Evolutionary conservation across 2,113 vertebrate genomes (phyloP), one percentile per base, ranked within the genome.

Genomic region (Pituophis catenifer): DNA sequence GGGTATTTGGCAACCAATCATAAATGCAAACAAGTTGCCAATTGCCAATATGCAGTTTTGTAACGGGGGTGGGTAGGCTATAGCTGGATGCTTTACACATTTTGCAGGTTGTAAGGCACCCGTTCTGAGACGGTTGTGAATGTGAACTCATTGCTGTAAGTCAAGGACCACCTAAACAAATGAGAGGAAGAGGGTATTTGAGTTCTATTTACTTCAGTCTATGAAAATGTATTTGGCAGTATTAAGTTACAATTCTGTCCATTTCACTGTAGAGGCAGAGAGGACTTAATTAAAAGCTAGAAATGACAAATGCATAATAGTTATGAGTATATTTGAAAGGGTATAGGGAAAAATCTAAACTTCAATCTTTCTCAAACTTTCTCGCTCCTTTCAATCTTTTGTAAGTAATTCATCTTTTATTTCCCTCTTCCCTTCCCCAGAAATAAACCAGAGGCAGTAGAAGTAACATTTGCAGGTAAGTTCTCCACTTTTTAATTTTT

Each of bases 401-500:
- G 86, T 95, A 33, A 29, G 90, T 81, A 92, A 65, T 95, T 91
- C 94, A 90, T 96, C 13, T 11, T 93, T 92, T 94, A 55, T 96
- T 96, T 92, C 75, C 58, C 93, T 96, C 26, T 70, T 95, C 95
- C 93, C 96, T 94, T 95, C 93, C 96, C 75, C 97, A 99, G 99
- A 97, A 99, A 99, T 96, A 99, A 99, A 95, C 99, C 99, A 95
- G 99, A 99, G 96, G 98, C 99, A 90, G 99, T 99, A 95, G 99
- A 99, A 97, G 99, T 99, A 95, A 99, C 99, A 15, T 99, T 99
- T 98, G 99, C 99, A 98, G 99, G 99, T 99, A 97, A 98, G 98
- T 85, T 87, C 15, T 87, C 15, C 0, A 62, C 6, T 90, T 21
- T 62, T 38, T 86, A 26, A 81, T 38, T 75, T 19, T 8, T 3